Evolutionary conservation across 2,113 vertebrate genomes (phyloP).

Genomic region (Brienomyrus longianalis): DNA sequence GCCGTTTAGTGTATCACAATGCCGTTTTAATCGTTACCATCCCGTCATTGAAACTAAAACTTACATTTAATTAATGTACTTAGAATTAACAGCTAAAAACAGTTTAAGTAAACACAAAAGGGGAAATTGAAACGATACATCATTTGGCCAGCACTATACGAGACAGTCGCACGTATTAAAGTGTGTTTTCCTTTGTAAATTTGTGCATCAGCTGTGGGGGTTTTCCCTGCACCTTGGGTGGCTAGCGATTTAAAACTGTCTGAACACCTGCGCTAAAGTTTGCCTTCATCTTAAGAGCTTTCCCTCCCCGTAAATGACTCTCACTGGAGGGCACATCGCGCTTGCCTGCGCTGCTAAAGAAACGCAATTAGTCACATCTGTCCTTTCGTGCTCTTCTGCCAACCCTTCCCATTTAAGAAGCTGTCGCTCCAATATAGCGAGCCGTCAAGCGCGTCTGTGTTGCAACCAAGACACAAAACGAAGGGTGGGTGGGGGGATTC

Average conservation of each 20-base stretch:
- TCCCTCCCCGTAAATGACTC: slow-evolving; percentile 28
- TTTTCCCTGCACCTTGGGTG: slow-evolving; percentile 7
- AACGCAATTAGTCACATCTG: slow-evolving; percentile 29
- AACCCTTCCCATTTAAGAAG: neutral
- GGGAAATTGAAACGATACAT: neutral
- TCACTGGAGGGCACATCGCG: slow-evolving; percentile 9
- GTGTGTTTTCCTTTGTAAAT: neutral
- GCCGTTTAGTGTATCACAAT: neutral
- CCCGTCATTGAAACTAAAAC: neutral
- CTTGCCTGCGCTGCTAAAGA: slow-evolving; percentile 23
- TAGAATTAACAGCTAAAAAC: neutral
- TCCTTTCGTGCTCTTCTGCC: neutral
- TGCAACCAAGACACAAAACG: slow-evolving; percentile 16
- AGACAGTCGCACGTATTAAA: neutral
- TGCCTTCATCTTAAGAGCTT: slow-evolving; percentile 6
- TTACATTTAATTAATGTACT: neutral
- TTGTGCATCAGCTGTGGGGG: neutral
- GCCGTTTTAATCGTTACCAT: neutral
- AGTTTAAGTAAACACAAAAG: neutral
- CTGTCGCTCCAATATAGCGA: slow-evolving; percentile 20
- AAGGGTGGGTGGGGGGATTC: neutral
- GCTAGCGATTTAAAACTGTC: neutral
- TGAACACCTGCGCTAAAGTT: neutral
- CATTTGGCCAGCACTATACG: neutral
- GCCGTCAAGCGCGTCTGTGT: slow-evolving; percentile 27